These are phyloP conservation scores for Aleiodes alternator DNA, from an alignment of 2,888 invertebrate genomes.

Conservation along the genomic window DNA sequence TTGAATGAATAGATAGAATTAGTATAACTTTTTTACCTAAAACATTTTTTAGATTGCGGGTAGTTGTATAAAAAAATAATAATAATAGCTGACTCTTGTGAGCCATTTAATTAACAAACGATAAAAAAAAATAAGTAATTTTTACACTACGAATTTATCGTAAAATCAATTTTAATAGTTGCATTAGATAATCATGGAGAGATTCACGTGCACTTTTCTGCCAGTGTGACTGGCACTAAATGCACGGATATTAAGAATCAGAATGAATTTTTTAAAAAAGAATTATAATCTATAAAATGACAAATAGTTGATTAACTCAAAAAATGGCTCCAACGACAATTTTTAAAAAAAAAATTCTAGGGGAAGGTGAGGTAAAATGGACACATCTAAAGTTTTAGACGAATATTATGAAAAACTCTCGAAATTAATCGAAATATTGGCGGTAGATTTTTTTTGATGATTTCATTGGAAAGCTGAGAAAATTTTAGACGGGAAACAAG, in stretches of 20 bases:
- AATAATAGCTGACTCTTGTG: not conserved
- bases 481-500: too few species aligned
- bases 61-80: constrained; percentile 14
- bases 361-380: too few species aligned
- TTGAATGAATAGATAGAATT: constrained; percentile 8
- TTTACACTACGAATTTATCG: not conserved
- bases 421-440: too few species aligned
- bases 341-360: too few species aligned
- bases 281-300: not conserved
- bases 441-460: too few species aligned
- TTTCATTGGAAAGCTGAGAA: too few species aligned
- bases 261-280: not conserved
- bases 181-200: constrained; percentile 35
- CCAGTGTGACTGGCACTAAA: constrained; percentile 8
- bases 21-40: constrained; percentile 20
- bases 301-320: not conserved
- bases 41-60: constrained; percentile 18
- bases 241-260: not conserved
- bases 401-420: too few species aligned
- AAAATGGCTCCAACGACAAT: constrained; percentile 7
- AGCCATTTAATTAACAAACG: too few species aligned
- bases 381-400: too few species aligned
- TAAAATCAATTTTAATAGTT: constrained; percentile 25
- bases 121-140: too few species aligned
- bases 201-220: constrained; percentile 1